Evolutionary conservation across 2,888 invertebrate genomes (phyloP), one percentile per base, ranked within the genome.

Genomic region (Euplexia lucipara): DNA sequence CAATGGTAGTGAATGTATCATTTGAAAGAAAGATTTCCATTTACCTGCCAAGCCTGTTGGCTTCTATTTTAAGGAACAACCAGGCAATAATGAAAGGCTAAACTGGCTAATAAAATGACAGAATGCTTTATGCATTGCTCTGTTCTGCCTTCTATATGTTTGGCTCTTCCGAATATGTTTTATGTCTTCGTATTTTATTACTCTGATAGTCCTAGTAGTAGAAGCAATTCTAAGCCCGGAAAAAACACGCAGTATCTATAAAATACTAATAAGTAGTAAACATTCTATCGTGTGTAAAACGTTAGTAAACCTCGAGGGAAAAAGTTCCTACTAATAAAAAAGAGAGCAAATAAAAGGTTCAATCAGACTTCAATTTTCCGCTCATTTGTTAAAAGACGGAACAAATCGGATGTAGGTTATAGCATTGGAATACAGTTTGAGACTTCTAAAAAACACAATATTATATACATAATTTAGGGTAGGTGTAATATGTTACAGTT

Each of bases 211-310:
- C 18, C 9, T 35, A 18, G 7, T n/a, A 18, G 64, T 45, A 42
- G 20, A 51, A 8, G 30, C 26, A 41, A 42, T 37, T 57, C 18
- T 18, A 18, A 30, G 10, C 1, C 58, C 44, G 60, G 58, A 49
- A 73, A 70, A 66, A 52, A 41, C 14, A 39, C 26, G 37, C 66
- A 32, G 20, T 67, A 44, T 42, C 61, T 61, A 45, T 67, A 63
- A 57, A 79, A 61, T 22, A 65, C 44, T 51, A 70, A 26, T 47
- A 49, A 20, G 54, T 62, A 52, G 68, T 76, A 72, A 79, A 71
- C 68, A 69, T 75, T 16, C 30, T 53, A 66, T 66, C 34, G 12
- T 35, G 10, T 20, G 1, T 53, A 44, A 57, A 39, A 59, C 62
- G 44, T 60, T 58, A 70, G 59, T 59, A 52, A 59, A 75, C 60